Conservation (phyloP, 1,140 invertebrate species). For the Pollicipes pollicipes region DNA sequence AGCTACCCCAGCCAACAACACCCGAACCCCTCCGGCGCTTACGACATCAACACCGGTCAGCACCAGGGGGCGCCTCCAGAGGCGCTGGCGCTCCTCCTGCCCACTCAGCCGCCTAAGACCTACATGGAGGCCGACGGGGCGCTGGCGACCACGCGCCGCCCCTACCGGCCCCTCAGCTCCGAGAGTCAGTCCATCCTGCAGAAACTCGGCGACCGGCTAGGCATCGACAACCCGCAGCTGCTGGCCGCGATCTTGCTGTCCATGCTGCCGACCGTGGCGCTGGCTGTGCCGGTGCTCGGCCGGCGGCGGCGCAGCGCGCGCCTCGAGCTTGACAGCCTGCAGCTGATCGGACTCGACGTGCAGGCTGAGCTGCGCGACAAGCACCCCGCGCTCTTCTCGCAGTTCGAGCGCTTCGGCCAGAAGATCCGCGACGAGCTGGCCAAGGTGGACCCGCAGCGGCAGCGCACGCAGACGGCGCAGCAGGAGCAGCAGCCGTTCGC, state of each 20-base stretch:
- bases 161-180: too few relatives aligned
- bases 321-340: background rate
- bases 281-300: constrained; percentile 35
- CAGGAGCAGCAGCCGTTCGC: background rate
- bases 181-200: background rate
- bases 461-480: background rate
- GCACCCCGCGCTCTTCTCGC: background rate
- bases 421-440: background rate
- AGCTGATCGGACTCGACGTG: background rate
- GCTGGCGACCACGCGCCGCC: background rate
- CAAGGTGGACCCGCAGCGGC: background rate
- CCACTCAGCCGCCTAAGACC: background rate
- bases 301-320: too few relatives aligned
- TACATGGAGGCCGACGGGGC: background rate
- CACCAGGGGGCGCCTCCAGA: too few relatives aligned
- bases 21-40: too few relatives aligned
- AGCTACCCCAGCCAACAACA: too few relatives aligned
- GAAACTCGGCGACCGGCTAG: background rate
- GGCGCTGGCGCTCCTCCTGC: background rate
- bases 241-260: constrained; percentile 25
- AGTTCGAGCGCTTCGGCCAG: background rate
- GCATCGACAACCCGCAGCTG: background rate
- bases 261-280: constrained; percentile 39
- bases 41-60: too few relatives aligned
- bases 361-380: background rate